Evolutionary conservation across 1,140 invertebrate species (phyloP).

Genomic region (Chlorops oryzae): DNA sequence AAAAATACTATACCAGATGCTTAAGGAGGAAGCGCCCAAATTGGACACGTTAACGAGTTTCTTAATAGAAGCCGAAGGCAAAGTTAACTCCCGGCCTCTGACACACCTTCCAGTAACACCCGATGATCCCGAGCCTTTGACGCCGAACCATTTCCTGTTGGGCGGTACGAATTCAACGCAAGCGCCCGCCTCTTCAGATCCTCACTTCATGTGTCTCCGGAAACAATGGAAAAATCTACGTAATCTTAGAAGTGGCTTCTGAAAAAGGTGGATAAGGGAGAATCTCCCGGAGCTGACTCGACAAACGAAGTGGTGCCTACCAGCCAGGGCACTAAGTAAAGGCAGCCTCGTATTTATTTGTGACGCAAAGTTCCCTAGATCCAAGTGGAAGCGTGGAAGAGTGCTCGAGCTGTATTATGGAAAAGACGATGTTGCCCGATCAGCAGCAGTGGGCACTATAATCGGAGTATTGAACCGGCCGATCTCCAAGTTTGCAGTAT

Average conservation of each 20-base stretch:
- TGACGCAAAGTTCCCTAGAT: neutral
- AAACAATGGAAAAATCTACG: slow-evolving; percentile 14
- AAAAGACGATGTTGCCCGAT: slow-evolving; percentile 28
- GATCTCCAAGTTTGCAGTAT: neutral
- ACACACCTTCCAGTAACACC: too few species aligned
- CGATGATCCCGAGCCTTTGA: too few species aligned
- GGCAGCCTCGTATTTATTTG: neutral
- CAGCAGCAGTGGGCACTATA: slow-evolving; percentile 26
- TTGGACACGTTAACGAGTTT: too few species aligned
- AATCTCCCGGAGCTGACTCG: neutral
- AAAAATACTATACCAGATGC: too few species aligned
- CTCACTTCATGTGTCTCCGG: slow-evolving; percentile 10
- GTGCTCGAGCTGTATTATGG: slow-evolving; percentile 27
- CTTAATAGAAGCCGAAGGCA: too few species aligned
- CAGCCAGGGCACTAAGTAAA: neutral
- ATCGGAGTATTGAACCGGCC: slow-evolving; percentile 15
- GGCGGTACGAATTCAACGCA: slow-evolving; percentile 10
- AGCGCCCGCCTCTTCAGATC: slow-evolving; percentile 19
- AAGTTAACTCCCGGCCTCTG: too few species aligned
- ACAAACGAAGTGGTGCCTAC: neutral
- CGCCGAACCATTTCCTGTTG: neutral
- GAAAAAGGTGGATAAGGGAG: neutral
- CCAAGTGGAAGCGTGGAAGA: slow-evolving; percentile 9
- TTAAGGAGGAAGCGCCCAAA: too few species aligned
- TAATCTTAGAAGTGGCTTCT: neutral